These are phyloP conservation scores for Crocallis elinguaria DNA, from an alignment of 2,888 invertebrate species.

Conservation along the genomic window DNA sequence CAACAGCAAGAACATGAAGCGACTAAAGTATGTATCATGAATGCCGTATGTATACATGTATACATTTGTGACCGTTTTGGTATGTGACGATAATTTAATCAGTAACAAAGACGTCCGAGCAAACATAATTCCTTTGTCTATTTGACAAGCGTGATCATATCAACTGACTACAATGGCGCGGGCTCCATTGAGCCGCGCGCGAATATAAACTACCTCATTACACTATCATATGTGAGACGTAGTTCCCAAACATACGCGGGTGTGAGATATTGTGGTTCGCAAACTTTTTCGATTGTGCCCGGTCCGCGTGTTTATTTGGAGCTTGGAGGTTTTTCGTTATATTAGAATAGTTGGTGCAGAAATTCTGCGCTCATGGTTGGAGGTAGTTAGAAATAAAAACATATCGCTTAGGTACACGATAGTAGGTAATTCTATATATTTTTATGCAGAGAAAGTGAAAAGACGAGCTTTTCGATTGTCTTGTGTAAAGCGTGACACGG, in stretches of 20 bases:
- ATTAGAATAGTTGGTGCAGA: conserved; percentile 2
- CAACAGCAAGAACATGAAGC: background rate
- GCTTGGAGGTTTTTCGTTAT: conserved; percentile 4
- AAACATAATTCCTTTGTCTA: conserved; percentile 38
- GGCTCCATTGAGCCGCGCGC: conserved; percentile 30
- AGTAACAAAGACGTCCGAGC: conserved; percentile 15
- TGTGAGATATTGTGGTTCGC: conserved; percentile 2
- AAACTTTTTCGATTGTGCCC: conserved; percentile 25
- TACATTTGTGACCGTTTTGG: conserved; percentile 1
- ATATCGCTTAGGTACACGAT: background rate
- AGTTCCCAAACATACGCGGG: conserved; percentile 9
- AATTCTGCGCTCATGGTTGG: background rate
- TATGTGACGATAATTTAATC: conserved; percentile 9
- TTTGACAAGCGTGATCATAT: conserved; percentile 45
- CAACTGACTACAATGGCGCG: conserved; percentile 48
- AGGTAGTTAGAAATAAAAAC: background rate
- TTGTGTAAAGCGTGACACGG: too few species aligned
- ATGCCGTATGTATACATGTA: too few species aligned
- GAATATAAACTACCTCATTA: conserved; percentile 55
- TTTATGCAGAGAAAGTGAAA: too few species aligned
- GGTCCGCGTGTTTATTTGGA: background rate
- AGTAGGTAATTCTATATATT: too few species aligned
- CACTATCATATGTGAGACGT: conserved; percentile 38
- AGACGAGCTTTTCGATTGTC: too few species aligned
- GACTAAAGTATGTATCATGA: too few species aligned